Conservation (phyloP, 2,888 invertebrate species). For the Archips crataeganus region DNA sequence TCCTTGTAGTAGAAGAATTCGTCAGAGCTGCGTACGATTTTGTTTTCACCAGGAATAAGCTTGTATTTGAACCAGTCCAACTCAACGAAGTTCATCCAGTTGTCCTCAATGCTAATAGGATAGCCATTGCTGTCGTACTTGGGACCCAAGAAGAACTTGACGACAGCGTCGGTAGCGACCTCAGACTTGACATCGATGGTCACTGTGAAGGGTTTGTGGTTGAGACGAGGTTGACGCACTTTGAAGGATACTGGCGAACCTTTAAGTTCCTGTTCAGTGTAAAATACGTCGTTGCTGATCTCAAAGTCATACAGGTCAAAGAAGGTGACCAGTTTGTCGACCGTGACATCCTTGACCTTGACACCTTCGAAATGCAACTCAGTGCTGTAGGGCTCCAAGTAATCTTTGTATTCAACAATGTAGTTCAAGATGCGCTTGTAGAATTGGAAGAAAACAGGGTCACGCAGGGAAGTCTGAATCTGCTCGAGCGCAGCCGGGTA, state of each 20-base stretch:
- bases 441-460: conserved; percentile 88
- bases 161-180: conserved; percentile 72
- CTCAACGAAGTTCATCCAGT: conserved; percentile 57
- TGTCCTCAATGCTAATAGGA: conserved; percentile 54
- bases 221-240: conserved; percentile 86
- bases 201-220: conserved; percentile 87
- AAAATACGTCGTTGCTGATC: conserved; percentile 43
- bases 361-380: conserved; percentile 73
- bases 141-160: conserved; percentile 88
- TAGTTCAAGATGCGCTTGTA: conserved; percentile 80
- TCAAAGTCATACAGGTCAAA: conserved; percentile 82
- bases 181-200: conserved; percentile 82
- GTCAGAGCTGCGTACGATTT: conserved; percentile 84
- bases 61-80: conserved; percentile 83
- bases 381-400: conserved; percentile 81
- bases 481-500: conserved; percentile 84
- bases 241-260: conserved; percentile 59
- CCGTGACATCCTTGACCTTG: conserved; percentile 78
- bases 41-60: conserved; percentile 83
- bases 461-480: conserved; percentile 84
- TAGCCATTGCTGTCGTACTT: conserved; percentile 82
- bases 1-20: conserved; percentile 82
- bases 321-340: conserved; percentile 84
- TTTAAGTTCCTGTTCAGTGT: conserved; percentile 55
- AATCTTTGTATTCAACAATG: conserved; percentile 81